Evolutionary conservation across 1,140 invertebrate species (phyloP), one percentile per base, ranked within the genome.

Genomic region (Brachionus plicatilis): DNA sequence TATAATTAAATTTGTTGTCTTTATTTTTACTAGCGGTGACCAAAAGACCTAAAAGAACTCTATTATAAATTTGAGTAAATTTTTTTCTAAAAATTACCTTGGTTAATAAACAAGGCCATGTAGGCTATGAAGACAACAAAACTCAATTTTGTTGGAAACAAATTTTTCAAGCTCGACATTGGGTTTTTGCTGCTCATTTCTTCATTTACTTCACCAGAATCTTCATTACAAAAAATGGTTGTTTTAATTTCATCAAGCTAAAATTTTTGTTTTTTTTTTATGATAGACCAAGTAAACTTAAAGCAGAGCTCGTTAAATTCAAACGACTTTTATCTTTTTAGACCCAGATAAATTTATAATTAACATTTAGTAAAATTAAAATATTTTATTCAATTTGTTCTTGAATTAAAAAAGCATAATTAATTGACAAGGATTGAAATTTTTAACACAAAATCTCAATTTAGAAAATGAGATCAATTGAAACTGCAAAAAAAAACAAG

Each of bases 1-100:
- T 96, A 87, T 96, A 97, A 85, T 92, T 92, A 89, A 97, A 97
- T 24, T 91, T 91, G 86, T 94, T 93, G 87, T 93, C 92, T 70
- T 92, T 91, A 85, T 92, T 92, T 90, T 96, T 95, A 7, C 95
- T 95, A 86, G 94, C 94, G 68, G 94, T 96, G 17, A 97, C 94
- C 86, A 97, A 92, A 85, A 97, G 93, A 87, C 95, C 95, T 97
- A 20, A 9, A 17, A 43, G n/a, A n/a, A 72, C 3, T 37, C 1
- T 17, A 14, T 47, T 3, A 43, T 9, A 41, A 43, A 17, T 14
- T 20, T 8, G n/a, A 41, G 7, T 4, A 9, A 76, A 29, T 75
- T 20, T 53, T 53, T 75, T 3, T 9, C 33, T 5, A n/a, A 27
- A 29, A 76, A 24, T 76, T 76, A 76, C 72, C 72, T 83, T 84